Evolutionary conservation across 2,888 invertebrate species (phyloP), one percentile per base, ranked within the genome.

Genomic region (Fabriciana adippe): DNA sequence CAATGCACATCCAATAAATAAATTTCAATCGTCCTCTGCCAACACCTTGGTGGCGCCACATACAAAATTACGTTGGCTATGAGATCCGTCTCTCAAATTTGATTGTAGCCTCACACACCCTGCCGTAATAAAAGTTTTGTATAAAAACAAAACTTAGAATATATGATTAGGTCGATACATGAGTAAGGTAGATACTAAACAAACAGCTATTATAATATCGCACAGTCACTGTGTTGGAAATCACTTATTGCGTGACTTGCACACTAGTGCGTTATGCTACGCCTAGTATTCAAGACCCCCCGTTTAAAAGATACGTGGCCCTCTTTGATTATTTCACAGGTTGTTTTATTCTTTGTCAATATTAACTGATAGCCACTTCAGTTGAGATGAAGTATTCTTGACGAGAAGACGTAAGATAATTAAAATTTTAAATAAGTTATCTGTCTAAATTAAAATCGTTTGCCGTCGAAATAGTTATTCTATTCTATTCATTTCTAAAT

Each of bases 181-280:
- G 91, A 86, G 91, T 90, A 89, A 92, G 92, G 92, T 90, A 91
- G 91, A 91, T 84, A 86, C 90, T 91, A 92, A 92, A 92, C 92
- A 92, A 92, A 92, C 92, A 92, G 85, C 88, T 82, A 91, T 92
- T 90, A 89, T 83, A 91, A 91, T 90, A 91, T 77, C 77, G 91
- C 90, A 81, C 79, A 81, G 89, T 92, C 92, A 92, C 80, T 83
- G 84, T 88, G 89, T 90, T 90, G 79, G 89, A 92, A 92, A 92
- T 92, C 92, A 92, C 91, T 92, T 92, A 92, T 91, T 90, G 90
- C 86, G 83, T 92, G 92, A 92, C 92, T 92, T 92, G 92, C 92
- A 89, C 80, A 75, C 60, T 48, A 86, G 90, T 89, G 88, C 84
- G 82, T 85, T 88, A 87, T 86, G 87, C 84, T 74, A 78, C 78